Evolutionary conservation across 1,140 invertebrate species (phyloP).

Genomic region (Calliopsis andreniformis): DNA sequence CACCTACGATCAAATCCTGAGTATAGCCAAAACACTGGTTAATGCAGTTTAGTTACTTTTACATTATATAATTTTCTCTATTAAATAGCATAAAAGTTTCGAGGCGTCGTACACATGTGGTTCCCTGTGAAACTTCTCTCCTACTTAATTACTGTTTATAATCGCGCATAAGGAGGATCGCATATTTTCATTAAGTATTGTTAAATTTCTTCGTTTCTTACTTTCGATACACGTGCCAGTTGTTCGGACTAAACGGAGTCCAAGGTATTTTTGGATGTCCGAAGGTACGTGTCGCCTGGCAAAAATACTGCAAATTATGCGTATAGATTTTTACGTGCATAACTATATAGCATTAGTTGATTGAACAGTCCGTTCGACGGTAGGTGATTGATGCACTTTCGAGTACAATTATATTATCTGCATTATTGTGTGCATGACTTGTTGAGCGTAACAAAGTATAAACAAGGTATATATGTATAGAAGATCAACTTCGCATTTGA

Average conservation of each 20-base stretch:
- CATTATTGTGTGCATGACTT: background rate
- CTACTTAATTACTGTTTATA: slow-evolving; percentile 16
- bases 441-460: slow-evolving; percentile 2
- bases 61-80: slow-evolving; percentile 13
- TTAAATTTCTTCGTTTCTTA: slow-evolving; percentile 7
- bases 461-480: background rate
- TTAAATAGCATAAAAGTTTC: slow-evolving; percentile 16
- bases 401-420: background rate
- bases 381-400: background rate
- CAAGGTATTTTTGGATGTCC: background rate
- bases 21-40: slow-evolving; percentile 51
- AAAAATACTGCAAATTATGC: slow-evolving; percentile 29
- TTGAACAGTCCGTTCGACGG: background rate
- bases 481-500: background rate
- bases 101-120: slow-evolving; percentile 2
- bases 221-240: background rate
- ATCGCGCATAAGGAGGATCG: slow-evolving; percentile 7
- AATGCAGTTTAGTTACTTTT: slow-evolving; percentile 30
- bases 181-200: slow-evolving; percentile 25
- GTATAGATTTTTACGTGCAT: slow-evolving; percentile 1
- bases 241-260: background rate
- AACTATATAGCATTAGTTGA: slow-evolving; percentile 1
- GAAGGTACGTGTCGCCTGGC: background rate
- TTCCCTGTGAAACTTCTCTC: slow-evolving; percentile 7
- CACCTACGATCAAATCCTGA: slow-evolving; percentile 60